A percentile compares a stretch with the other conserved stretches of the same genome.
These are phyloP conservation scores for Nowickia ferox DNA, from an alignment of 2,888 invertebrate species.

Conservation along the genomic window DNA sequence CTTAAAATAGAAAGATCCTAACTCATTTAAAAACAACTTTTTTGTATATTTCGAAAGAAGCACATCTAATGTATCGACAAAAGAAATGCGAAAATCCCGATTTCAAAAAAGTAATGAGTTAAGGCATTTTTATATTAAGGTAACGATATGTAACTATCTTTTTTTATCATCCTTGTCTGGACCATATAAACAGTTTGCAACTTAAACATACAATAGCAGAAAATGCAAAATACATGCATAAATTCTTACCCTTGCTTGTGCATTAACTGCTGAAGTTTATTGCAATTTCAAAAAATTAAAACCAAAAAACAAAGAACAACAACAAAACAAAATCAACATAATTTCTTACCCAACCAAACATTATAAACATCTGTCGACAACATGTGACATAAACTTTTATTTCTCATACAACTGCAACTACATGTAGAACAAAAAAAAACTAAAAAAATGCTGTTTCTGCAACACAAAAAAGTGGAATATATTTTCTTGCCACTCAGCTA, in stretches of 20 bases:
- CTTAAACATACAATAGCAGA: conserved; percentile 10
- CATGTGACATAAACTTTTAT: conserved; percentile 62
- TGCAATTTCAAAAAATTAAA: conserved; percentile 61
- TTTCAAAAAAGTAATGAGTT: too few relatives aligned
- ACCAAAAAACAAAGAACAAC: not conserved
- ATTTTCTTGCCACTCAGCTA: conserved; percentile 52
- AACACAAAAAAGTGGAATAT: conserved; percentile 51
- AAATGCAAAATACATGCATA: conserved; percentile 45
- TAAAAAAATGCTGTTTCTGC: conserved; percentile 28
- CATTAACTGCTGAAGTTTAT: conserved; percentile 67
- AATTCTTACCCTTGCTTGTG: conserved; percentile 58
- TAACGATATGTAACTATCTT: not conserved
- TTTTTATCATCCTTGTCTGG: conserved; percentile 30
- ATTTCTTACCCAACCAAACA: conserved; percentile 62
- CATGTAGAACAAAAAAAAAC: not conserved
- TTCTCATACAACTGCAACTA: conserved; percentile 43
- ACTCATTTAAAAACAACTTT: too few relatives aligned
- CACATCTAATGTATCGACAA: too few relatives aligned
- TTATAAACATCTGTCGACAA: conserved; percentile 67
- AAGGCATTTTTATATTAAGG: not conserved
- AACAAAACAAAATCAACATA: conserved; percentile 15
- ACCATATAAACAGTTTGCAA: conserved; percentile 54
- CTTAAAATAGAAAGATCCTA: not conserved
- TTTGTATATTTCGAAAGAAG: too few relatives aligned
- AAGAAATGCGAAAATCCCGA: too few relatives aligned